These are phyloP conservation scores for Pristionchus entomophagus DNA, from an alignment of 2,888 invertebrate species.

Conservation along the genomic window DNA sequence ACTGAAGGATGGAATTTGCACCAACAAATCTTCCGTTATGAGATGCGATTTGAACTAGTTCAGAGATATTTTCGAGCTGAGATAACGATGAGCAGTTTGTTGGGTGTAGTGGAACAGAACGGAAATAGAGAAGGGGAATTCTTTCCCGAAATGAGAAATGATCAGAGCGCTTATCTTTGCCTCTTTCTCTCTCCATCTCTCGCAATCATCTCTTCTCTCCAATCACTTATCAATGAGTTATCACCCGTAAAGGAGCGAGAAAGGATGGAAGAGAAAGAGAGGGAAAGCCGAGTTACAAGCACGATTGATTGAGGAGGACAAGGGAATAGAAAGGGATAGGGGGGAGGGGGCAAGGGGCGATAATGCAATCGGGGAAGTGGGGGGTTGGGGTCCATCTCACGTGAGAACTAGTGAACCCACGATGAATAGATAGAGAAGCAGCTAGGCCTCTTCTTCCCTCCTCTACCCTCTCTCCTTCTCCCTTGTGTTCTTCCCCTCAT, in stretches of 20 bases:
- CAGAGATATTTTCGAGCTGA: background rate
- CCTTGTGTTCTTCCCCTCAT: background rate
- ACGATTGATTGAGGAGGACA: background rate
- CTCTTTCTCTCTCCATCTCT: background rate
- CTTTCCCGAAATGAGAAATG: background rate
- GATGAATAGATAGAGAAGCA: conserved; percentile 4
- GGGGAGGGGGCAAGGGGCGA: background rate
- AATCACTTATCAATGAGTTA: conserved; percentile 30
- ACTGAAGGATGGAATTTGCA: no score
- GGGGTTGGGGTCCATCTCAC: background rate
- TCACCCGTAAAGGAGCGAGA: conserved; percentile 19
- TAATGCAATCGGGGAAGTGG: background rate
- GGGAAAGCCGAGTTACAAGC: conserved; percentile 10
- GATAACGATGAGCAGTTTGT: background rate
- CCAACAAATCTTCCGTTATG: background rate
- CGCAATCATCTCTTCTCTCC: background rate
- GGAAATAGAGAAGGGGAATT: background rate
- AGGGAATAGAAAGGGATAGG: background rate
- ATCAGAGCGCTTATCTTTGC: conserved; percentile 1
- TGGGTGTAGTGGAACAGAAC: background rate
- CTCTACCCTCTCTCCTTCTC: no score
- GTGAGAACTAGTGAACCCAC: background rate
- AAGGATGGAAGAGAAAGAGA: background rate
- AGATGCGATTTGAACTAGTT: background rate
- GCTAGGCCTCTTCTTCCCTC: background rate